Percentiles rank a stretch among this genome's conserved stretches.
Evolutionary conservation across 2,113 vertebrate genomes (phyloP).

Genomic region (Cephalophus harveyi): DNA sequence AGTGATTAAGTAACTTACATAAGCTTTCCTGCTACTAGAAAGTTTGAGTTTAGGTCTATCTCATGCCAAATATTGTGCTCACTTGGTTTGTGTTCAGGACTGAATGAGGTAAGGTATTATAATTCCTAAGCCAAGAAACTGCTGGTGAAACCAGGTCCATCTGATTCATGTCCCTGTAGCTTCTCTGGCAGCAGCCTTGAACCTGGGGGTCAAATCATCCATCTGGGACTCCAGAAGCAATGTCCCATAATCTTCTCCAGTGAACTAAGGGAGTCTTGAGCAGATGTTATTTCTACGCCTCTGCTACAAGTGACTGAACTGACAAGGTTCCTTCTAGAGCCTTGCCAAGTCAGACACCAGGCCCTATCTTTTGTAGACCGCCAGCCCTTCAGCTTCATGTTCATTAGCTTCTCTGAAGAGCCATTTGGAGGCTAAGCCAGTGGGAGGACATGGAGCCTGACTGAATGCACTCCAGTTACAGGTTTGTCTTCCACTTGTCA

Average conservation of each 20-base stretch:
- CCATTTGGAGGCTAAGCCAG: not conserved
- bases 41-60: not conserved
- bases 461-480: not conserved
- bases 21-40: not conserved
- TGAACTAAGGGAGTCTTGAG: not conserved
- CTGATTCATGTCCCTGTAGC: not conserved
- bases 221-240: not conserved
- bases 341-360: not conserved
- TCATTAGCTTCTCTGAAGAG: not conserved
- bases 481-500: constrained; percentile 39
- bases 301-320: not conserved
- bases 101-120: not conserved
- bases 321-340: not conserved
- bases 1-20: not conserved
- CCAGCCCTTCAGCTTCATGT: not conserved
- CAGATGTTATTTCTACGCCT: not conserved
- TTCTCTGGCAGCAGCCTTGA: not conserved
- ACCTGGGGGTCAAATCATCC: not conserved
- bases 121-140: not conserved
- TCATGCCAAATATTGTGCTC: not conserved
- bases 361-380: not conserved
- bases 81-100: not conserved
- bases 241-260: not conserved
- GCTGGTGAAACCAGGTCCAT: not conserved
- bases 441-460: not conserved